A percentile compares a stretch with the other conserved stretches of the same genome.
phyloP scores from a whole-genome alignment of 2,797 vertebrate species.

The Danio kyathit region DNA sequence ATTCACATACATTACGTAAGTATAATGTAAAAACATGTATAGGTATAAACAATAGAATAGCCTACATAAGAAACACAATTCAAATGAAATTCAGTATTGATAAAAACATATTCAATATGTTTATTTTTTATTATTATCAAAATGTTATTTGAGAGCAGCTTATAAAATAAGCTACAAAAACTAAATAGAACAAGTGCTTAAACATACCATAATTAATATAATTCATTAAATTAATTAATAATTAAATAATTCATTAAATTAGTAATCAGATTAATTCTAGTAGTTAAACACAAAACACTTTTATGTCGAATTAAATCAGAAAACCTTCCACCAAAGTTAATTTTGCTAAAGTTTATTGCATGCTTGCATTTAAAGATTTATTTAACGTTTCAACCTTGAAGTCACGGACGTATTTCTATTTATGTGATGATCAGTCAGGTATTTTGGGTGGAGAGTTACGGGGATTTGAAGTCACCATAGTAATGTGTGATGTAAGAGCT shows the following conservation, averaged over 20 bases:
- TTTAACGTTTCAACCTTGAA: neutral
- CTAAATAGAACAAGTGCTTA: neutral
- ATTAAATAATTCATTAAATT: too few relatives aligned
- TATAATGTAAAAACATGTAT: too few relatives aligned
- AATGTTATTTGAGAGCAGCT: neutral
- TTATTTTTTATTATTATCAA: too few relatives aligned
- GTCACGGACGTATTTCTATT: neutral
- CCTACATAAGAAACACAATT: too few relatives aligned
- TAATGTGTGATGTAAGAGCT: slow-evolving; percentile 78
- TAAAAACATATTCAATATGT: neutral
- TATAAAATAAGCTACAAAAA: neutral
- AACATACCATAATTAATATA: too few relatives aligned
- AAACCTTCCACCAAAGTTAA: neutral
- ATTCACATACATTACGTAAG: too few relatives aligned
- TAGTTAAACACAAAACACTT: neutral
- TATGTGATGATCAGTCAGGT: slow-evolving; percentile 60
- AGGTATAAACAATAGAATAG: too few relatives aligned
- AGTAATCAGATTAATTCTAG: neutral
- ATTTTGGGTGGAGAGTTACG: slow-evolving; percentile 73
- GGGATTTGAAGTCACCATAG: slow-evolving; percentile 78
- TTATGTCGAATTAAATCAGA: neutral
- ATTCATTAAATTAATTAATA: neutral
- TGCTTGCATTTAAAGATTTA: too few relatives aligned
- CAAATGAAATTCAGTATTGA: neutral
- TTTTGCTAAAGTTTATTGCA: too few relatives aligned